phyloP scores from a whole-genome alignment of 2,113 vertebrate species.

The Symphodus melops region DNA sequence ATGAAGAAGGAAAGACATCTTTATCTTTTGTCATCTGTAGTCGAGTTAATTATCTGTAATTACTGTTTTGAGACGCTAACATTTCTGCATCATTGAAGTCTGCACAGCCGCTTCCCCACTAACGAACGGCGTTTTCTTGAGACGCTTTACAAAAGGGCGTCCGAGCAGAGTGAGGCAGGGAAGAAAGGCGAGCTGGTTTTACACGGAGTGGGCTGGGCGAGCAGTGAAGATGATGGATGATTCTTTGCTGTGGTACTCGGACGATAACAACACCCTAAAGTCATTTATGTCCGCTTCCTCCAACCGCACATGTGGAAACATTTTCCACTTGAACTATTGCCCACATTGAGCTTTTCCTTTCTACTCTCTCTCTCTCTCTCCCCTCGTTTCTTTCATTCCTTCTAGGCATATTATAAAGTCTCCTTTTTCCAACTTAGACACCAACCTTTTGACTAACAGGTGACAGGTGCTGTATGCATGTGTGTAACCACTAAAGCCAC shows the following conservation, averaged over 20 bases:
- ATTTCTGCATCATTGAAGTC: not conserved
- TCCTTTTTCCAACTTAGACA: not conserved
- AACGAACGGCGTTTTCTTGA: no score
- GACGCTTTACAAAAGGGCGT: not conserved
- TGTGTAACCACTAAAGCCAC: no score
- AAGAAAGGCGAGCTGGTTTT: conserved; percentile 37
- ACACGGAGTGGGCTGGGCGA: conserved; percentile 20
- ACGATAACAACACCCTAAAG: conserved; percentile 57
- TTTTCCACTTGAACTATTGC: conserved; percentile 68
- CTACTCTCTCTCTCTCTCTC: conserved; percentile 18
- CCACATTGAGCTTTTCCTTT: conserved; percentile 47
- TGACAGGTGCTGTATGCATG: not conserved
- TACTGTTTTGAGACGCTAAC: not conserved
- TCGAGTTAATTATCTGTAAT: no score
- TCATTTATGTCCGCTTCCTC: conserved; percentile 51
- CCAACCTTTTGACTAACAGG: not conserved
- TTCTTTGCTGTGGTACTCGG: conserved; percentile 16
- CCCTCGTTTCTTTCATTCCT: conserved; percentile 8
- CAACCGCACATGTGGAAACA: conserved; percentile 69
- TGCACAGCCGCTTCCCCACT: no score
- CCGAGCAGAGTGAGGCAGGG: conserved; percentile 3
- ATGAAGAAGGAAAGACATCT: no score
- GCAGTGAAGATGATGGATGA: conserved; percentile 58
- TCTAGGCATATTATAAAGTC: conserved; percentile 9
- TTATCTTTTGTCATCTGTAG: no score